phyloP scores from a whole-genome alignment of 2,888 invertebrate genomes.

The Limnephilus lunatus region DNA sequence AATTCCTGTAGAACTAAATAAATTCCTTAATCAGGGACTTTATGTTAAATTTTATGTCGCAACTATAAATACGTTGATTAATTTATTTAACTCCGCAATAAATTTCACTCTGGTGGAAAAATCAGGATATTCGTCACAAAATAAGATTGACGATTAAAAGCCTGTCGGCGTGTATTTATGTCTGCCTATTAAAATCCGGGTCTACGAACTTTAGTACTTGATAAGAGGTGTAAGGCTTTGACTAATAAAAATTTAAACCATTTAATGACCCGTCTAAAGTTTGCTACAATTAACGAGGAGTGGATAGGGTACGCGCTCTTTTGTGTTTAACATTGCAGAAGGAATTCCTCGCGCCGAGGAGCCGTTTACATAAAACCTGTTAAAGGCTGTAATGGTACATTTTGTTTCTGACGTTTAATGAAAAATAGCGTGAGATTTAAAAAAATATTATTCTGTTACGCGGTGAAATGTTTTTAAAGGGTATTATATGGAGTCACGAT shows the following conservation, averaged over 20 bases:
- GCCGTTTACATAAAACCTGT: slow-evolving; percentile 15
- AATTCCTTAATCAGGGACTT: not conserved
- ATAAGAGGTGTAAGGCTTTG: not conserved
- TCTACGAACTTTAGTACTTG: not conserved
- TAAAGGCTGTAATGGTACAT: not conserved
- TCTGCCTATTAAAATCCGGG: not conserved
- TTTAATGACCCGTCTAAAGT: slow-evolving; percentile 9
- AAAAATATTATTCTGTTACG: not conserved
- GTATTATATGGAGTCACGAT: not conserved
- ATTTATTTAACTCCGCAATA: not conserved
- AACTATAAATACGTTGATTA: not conserved
- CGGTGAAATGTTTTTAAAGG: not conserved
- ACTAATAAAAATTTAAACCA: slow-evolving; percentile 21
- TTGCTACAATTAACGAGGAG: slow-evolving; percentile 15
- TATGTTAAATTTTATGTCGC: not conserved
- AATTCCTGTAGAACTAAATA: not conserved
- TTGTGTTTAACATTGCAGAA: slow-evolving; percentile 8
- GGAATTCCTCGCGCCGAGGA: not conserved
- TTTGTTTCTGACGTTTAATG: slow-evolving; percentile 32
- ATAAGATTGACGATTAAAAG: not conserved
- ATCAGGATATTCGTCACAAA: not conserved
- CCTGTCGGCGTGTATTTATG: not conserved
- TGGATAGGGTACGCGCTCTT: not conserved
- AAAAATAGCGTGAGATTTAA: slow-evolving; percentile 11
- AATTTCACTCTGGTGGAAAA: not conserved